These are phyloP conservation scores for Salvelinus namaycush DNA, from an alignment of 2,113 vertebrate species.

Conservation along the genomic window DNA sequence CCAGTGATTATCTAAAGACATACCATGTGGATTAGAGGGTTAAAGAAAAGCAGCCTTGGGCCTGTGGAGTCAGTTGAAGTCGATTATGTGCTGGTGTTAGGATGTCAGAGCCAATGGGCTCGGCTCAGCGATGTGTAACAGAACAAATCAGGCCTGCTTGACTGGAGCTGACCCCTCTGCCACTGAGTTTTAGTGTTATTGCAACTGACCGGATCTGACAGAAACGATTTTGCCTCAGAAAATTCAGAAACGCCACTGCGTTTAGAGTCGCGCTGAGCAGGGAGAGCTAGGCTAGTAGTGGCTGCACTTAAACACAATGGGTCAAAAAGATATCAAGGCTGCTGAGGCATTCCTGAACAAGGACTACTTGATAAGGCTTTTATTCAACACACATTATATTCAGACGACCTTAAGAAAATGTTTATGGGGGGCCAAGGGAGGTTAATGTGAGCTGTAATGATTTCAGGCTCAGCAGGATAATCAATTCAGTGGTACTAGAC, in stretches of 20 bases:
- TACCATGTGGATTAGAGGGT: conserved; percentile 3
- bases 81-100: conserved; percentile 46
- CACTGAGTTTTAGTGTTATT: neutral
- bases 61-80: conserved; percentile 38
- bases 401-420: conserved; percentile 4
- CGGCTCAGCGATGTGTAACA: conserved; percentile 37
- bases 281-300: neutral
- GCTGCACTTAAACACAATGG: conserved; percentile 14
- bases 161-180: conserved; percentile 45
- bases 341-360: neutral
- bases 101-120: conserved; percentile 27
- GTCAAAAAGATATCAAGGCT: neutral
- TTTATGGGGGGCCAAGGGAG: neutral
- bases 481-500: neutral
- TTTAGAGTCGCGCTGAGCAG: too few relatives aligned
- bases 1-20: conserved; percentile 14
- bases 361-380: neutral
- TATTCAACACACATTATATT: neutral
- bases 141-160: conserved; percentile 23
- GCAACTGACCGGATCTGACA: neutral
- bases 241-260: neutral
- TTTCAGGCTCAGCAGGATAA: neutral
- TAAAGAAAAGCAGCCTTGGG: conserved; percentile 7
- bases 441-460: neutral
- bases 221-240: neutral